Evolutionary conservation across 2,113 vertebrate genomes (phyloP), one percentile per base, ranked within the genome.

Genomic region (Todiramphus saurophagus): DNA sequence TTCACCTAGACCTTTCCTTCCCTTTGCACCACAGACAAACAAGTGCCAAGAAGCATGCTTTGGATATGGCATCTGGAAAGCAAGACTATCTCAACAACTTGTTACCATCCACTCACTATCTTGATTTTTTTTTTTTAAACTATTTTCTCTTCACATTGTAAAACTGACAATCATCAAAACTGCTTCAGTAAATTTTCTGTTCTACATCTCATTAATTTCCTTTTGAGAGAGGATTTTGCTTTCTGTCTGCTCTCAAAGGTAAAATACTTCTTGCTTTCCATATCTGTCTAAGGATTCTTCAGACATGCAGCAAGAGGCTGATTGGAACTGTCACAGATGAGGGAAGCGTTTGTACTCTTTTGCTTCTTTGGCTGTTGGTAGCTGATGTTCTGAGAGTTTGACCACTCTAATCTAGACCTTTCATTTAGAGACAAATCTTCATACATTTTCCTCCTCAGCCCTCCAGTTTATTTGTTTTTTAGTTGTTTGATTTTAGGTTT

Each of bases 241-340:
- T 87, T 76, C 39, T 74, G 24, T 39, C 51, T 60, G 20, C 23
- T 82, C 18, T 88, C 33, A 78, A 19, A 80, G 44, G 9, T 31
- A 64, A 81, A 58, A 82, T 33, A 62, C 11, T 82, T 68, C 30
- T 66, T 58, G 13, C 27, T 82, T 85, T 62, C 75, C 17, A 28
- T 16, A 6, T 24, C 16, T 41, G 39, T 11, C 39, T 25, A 28
- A 64, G 66, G 44, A 62, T 13, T 84, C 19, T 88, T 33, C 51
- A 56, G 56, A 39, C 5, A 18, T 0, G 1, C 0, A 1, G n/a
- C 16, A 35, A 60, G 35, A 78, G 69, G 16, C 39, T 73, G 69
- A 27, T 0, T 39, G 53, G 33, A 44, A 39, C 41, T 58, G 46
- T 24, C 53, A 48, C 13, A 20, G 12, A 31, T 2, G 5, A 62